Evolutionary conservation across 35 echinoderm and acorn worm genomes (phyloP).

Genomic region (Apostichopus japonicus): DNA sequence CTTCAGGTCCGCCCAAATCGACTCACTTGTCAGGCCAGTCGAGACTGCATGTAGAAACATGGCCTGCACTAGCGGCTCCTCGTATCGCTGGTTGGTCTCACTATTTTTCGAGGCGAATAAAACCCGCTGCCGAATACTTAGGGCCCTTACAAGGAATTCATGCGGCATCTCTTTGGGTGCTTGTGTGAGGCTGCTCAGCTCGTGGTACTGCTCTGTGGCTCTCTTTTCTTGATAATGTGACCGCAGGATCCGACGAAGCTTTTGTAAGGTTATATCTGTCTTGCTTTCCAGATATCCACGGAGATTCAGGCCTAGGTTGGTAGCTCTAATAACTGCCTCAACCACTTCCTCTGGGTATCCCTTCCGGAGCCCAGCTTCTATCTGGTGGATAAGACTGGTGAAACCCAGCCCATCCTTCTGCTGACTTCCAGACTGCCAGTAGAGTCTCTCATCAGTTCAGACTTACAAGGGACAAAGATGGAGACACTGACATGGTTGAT

Average conservation of each 20-base stretch:
- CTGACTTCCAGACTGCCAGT: too few relatives aligned
- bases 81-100: not conserved
- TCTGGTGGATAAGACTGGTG: slow-evolving; percentile 52
- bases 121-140: slow-evolving; percentile 55
- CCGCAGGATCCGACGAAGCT: not conserved
- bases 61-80: slow-evolving; percentile 34
- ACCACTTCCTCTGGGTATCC: slow-evolving; percentile 54
- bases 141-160: slow-evolving; percentile 57
- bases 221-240: slow-evolving; percentile 57
- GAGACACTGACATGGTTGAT: too few relatives aligned
- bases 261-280: not conserved
- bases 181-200: slow-evolving; percentile 44
- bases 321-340: slow-evolving; percentile 47
- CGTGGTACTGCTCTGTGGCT: slow-evolving; percentile 62
- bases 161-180: slow-evolving; percentile 39
- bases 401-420: slow-evolving; percentile 58
- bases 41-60: slow-evolving; percentile 63
- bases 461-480: too few relatives aligned
- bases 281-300: slow-evolving; percentile 53
- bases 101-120: slow-evolving; percentile 41
- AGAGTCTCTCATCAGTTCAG: too few relatives aligned
- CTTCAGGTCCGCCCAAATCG: slow-evolving; percentile 48
- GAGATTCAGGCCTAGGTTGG: slow-evolving; percentile 11
- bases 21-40: slow-evolving; percentile 20
- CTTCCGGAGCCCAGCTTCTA: slow-evolving; percentile 23